A percentile compares a stretch with the other conserved stretches of the same genome.
phyloP scores from a whole-genome alignment of 2,888 invertebrate species.

The Macaria liturata region DNA sequence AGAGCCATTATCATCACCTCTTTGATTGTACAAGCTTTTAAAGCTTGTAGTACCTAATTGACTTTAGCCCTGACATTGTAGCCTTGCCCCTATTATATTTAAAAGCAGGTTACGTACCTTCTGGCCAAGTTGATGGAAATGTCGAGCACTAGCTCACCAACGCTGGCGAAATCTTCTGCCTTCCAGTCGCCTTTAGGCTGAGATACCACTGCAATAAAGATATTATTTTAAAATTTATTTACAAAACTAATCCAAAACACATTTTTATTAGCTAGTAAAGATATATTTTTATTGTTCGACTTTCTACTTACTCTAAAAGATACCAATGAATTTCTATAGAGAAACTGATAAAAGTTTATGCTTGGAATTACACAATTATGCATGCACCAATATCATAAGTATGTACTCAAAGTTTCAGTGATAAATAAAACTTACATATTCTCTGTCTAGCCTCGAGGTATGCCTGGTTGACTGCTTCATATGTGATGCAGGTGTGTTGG shows the following conservation, averaged over 20 bases:
- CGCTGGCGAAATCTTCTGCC: slow-evolving; percentile 92
- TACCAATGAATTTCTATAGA: no score
- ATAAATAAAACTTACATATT: slow-evolving; percentile 88
- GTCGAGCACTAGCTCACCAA: slow-evolving; percentile 93
- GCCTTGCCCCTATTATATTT: slow-evolving; percentile 8
- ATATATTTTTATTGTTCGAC: no score
- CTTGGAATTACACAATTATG: no score
- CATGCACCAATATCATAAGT: no score
- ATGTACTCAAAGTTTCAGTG: no score
- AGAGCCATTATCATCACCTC: slow-evolving; percentile 17
- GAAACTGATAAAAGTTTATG: no score
- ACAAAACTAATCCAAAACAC: no score
- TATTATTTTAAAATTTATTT: no score
- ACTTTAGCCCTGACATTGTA: slow-evolving; percentile 3
- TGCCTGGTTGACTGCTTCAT: slow-evolving; percentile 94
- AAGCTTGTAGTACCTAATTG: no score
- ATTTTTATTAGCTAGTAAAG: no score
- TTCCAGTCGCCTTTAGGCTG: slow-evolving; percentile 93
- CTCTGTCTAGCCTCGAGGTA: slow-evolving; percentile 93
- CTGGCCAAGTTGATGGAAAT: slow-evolving; percentile 92
- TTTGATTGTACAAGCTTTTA: not conserved
- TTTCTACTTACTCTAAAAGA: no score
- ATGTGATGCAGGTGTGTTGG: slow-evolving; percentile 92
- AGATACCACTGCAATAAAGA: slow-evolving; percentile 86
- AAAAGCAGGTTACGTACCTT: slow-evolving; percentile 84